A percentile compares a stretch with the other conserved stretches of the same genome.
phyloP scores from a whole-genome alignment of 2,888 invertebrate genomes.

The Bellardia bayeri region DNA sequence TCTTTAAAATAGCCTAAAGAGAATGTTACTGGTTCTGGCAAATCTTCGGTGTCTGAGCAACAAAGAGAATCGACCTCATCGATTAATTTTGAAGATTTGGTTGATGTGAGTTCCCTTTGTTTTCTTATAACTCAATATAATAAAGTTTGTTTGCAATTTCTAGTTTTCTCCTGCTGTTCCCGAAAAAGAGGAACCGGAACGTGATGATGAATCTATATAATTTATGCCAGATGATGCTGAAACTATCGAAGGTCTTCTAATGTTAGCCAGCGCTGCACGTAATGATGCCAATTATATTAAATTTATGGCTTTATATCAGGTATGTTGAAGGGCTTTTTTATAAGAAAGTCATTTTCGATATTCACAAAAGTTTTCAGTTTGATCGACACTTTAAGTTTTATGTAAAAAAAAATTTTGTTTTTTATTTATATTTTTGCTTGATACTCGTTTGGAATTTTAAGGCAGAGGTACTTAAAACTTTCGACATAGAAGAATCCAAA shows the following conservation, averaged over 20 bases:
- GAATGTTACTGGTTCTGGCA: slow-evolving; percentile 30
- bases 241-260: slow-evolving; percentile 81
- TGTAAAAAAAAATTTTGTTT: too few species aligned
- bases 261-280: slow-evolving; percentile 81
- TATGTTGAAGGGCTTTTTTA: slow-evolving; percentile 67
- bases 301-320: slow-evolving; percentile 84
- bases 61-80: slow-evolving; percentile 55
- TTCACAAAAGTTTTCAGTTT: too few species aligned
- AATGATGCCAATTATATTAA: slow-evolving; percentile 82
- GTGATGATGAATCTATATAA: slow-evolving; percentile 75
- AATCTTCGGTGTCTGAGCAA: slow-evolving; percentile 52
- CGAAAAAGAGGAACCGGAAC: slow-evolving; percentile 73
- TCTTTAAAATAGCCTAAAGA: slow-evolving; percentile 45
- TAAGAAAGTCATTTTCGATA: too few species aligned
- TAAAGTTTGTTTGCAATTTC: not conserved
- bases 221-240: slow-evolving; percentile 75
- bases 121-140: not conserved
- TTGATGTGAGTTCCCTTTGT: slow-evolving; percentile 51
- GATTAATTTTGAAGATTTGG: slow-evolving; percentile 52
- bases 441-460: too few species aligned
- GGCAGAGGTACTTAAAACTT: too few species aligned
- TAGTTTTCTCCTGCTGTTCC: slow-evolving; percentile 45
- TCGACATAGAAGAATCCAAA: too few species aligned
- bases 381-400: too few species aligned
- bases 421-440: too few species aligned